Conservation (phyloP, 1,140 invertebrate genomes). For the Adoxophyes honmai region DNA sequence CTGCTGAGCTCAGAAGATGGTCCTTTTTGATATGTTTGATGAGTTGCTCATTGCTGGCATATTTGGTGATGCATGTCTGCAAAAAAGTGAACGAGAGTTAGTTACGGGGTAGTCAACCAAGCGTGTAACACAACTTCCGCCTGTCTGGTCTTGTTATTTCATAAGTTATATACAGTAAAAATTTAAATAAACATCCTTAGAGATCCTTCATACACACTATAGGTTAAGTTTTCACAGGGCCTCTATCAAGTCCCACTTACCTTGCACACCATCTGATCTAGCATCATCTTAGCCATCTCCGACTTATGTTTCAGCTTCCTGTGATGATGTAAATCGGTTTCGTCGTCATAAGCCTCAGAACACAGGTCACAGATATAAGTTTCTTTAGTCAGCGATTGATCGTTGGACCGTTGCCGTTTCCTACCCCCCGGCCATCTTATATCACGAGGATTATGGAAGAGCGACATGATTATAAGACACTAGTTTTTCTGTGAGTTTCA, state of each 20-base stretch:
- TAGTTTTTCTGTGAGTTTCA: too few species aligned
- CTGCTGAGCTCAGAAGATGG: slow-evolving; percentile 36
- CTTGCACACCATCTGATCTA: neutral
- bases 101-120: too few species aligned
- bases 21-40: slow-evolving; percentile 38
- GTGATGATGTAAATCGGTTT: neutral
- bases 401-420: too few species aligned
- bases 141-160: too few species aligned
- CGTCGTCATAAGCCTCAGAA: neutral
- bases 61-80: slow-evolving; percentile 39
- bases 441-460: too few species aligned
- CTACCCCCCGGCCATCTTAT: too few species aligned
- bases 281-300: neutral
- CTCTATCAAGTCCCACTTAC: too few species aligned
- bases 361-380: neutral
- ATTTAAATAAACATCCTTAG: neutral
- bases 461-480: too few species aligned
- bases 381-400: too few species aligned
- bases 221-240: neutral
- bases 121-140: too few species aligned
- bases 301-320: neutral
- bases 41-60: slow-evolving; percentile 19
- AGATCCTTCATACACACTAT: neutral
- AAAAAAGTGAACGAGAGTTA: slow-evolving; percentile 19
- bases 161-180: neutral